phyloP scores from a whole-genome alignment of 2,888 invertebrate genomes.

The Hedychridium roseum region DNA sequence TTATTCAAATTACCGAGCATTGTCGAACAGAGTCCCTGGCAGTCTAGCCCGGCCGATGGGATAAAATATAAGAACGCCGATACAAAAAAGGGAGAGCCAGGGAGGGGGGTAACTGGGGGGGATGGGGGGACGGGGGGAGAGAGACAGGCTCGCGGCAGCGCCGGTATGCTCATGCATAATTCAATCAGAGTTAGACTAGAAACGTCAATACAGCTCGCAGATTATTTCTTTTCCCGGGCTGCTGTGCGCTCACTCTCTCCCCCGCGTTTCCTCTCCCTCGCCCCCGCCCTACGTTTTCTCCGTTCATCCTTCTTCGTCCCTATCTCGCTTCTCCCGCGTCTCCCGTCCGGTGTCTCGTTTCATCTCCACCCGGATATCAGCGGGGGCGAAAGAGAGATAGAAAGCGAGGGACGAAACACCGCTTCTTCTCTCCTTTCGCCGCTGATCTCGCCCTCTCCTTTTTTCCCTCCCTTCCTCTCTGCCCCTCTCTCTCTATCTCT shows the following conservation, averaged over 20 bases:
- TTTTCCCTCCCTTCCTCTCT: conserved; percentile 22
- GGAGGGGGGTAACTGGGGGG: too few relatives aligned
- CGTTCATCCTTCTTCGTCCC: conserved; percentile 22
- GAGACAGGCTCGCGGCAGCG: conserved; percentile 51
- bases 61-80: conserved; percentile 3
- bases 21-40: too few relatives aligned
- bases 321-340: conserved; percentile 4
- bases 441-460: background rate
- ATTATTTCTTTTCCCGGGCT: conserved; percentile 64
- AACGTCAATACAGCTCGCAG: conserved; percentile 65
- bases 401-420: too few relatives aligned
- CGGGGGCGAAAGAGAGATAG: conserved; percentile 7
- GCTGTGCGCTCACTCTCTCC: conserved; percentile 47
- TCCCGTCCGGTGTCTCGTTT: conserved; percentile 3
- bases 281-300: conserved; percentile 19
- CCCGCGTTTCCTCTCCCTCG: conserved; percentile 30
- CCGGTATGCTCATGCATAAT: conserved; percentile 64
- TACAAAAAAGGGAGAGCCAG: too few relatives aligned
- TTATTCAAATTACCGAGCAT: too few relatives aligned
- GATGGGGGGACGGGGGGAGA: conserved; percentile 30
- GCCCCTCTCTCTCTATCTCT: conserved; percentile 25
- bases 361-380: too few relatives aligned
- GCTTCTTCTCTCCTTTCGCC: background rate
- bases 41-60: too few relatives aligned
- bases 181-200: conserved; percentile 65